These are phyloP conservation scores for Pangasius macronema DNA, from an alignment of 2,797 vertebrate species.

Conservation along the genomic window DNA sequence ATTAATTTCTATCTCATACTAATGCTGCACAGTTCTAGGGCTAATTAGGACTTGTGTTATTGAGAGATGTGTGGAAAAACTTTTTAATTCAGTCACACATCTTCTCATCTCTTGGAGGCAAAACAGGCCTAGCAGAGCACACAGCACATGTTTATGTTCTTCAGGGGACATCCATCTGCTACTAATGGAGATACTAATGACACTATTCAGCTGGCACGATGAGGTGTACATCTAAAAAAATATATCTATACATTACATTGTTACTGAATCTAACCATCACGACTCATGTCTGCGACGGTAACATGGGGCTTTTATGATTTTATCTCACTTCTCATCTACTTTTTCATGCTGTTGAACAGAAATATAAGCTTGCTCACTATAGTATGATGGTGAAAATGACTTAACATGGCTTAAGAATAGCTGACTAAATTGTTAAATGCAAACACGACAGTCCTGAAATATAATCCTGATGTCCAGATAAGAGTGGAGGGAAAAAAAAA, in stretches of 20 bases:
- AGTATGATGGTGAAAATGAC: not conserved
- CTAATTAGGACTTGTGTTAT: not conserved
- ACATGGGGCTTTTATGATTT: not conserved
- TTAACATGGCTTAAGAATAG: constrained; percentile 1
- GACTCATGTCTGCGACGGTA: not conserved
- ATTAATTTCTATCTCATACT: not conserved
- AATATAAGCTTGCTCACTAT: not conserved
- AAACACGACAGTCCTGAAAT: not conserved
- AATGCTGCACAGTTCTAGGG: not conserved
- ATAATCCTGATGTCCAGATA: constrained; percentile 29
- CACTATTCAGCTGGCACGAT: constrained; percentile 10
- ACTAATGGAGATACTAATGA: constrained; percentile 25
- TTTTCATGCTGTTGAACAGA: not conserved
- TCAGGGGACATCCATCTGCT: constrained; percentile 41
- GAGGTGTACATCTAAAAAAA: constrained; percentile 12
- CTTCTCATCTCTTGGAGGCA: constrained; percentile 25
- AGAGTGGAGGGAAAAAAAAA: not conserved
- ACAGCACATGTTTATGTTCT: constrained; percentile 38
- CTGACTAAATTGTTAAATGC: not conserved
- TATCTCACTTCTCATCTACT: too few relatives aligned
- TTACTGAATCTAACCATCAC: not conserved
- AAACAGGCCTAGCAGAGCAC: constrained; percentile 35
- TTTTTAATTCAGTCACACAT: constrained; percentile 24
- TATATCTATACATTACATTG: not conserved
- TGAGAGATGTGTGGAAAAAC: constrained; percentile 23